Evolutionary conservation across 2,888 invertebrate genomes (phyloP), one percentile per base, ranked within the genome.

Genomic region (Diogma glabrata): DNA sequence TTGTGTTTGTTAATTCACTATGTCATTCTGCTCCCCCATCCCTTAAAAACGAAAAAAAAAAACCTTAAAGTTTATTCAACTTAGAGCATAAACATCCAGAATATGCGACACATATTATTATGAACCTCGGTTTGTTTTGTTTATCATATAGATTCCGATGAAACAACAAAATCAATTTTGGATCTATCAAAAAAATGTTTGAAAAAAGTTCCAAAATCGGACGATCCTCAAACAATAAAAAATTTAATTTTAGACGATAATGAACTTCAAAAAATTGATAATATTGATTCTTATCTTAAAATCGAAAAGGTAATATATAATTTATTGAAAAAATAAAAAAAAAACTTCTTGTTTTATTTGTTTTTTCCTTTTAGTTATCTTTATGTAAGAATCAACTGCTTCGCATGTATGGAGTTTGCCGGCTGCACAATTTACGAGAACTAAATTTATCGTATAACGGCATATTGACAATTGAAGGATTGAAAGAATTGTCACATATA

Each of bases 391-490:
- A 94, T 70, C 85, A 87, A 63, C 70, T 93, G 49, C 72, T 89
- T 40, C 82, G 91, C 52, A 92, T 93, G 90, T 87, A 86, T 66
- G 87, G 88, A 52, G 83, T 93, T 24, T 82, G 86, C 55, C 79
- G 85, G 49, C 72, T 94, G 54, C 82, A 83, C 56, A 83, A 84
- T 64, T 73, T 94, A 50, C 81, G 87, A 33, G 81, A 84, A 38
- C 71, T 94, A 55, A 86, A 91, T 67, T 75, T 94, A 45, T 85
- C 90, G 56, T 83, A 88, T 65, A 94, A 94, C 72, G 85, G 85
- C 49, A 88, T 94, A 57, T 74, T 90, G 43, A 85, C 86, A 52
- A 90, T 93, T 61, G 93, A 94, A 69, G 93, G 92, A 9, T 72
- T 93, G 12, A 88, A 88, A 66, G 89, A 91, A 54, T 75, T 94